Evolutionary conservation across 30 jellyfish, hydroid and myxozoan species (phyloP).

Genomic region (Calvadosia cruxmelitensis): DNA sequence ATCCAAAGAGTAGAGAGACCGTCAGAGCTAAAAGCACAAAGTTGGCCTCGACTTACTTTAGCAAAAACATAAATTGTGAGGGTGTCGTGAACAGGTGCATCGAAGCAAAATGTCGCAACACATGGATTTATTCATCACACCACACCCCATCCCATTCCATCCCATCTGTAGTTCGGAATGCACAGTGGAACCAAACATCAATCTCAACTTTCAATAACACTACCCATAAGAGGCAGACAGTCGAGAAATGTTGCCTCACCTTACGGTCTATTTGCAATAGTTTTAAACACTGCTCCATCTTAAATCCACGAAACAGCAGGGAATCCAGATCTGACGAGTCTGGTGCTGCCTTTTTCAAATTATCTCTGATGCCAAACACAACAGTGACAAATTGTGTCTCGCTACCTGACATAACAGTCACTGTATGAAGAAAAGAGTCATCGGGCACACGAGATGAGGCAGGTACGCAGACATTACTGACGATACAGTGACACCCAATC

Average conservation of each 20-base stretch:
- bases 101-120: too few species aligned
- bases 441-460: slow-evolving; percentile 43
- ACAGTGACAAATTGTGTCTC: slow-evolving; percentile 47
- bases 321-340: slow-evolving; percentile 7
- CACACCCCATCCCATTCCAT: too few species aligned
- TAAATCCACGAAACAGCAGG: slow-evolving; percentile 20
- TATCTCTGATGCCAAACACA: slow-evolving; percentile 54
- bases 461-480: slow-evolving; percentile 55
- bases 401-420: slow-evolving; percentile 19
- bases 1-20: too few species aligned
- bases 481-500: slow-evolving; percentile 8
- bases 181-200: too few species aligned
- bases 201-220: too few species aligned
- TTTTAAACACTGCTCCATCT: slow-evolving; percentile 33
- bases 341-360: slow-evolving; percentile 46
- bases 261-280: slow-evolving; percentile 30
- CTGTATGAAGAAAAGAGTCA: slow-evolving; percentile 65
- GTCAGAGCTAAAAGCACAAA: background rate
- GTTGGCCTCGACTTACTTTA: too few species aligned
- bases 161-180: too few species aligned
- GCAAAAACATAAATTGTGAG: too few species aligned
- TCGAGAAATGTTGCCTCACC: too few species aligned
- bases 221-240: too few species aligned
- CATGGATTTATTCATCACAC: too few species aligned
- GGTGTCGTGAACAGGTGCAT: too few species aligned